A percentile compares a stretch with the other conserved stretches of the same genome.
Evolutionary conservation across 2,888 invertebrate genomes (phyloP).

Genomic region (Oligia strigilis): DNA sequence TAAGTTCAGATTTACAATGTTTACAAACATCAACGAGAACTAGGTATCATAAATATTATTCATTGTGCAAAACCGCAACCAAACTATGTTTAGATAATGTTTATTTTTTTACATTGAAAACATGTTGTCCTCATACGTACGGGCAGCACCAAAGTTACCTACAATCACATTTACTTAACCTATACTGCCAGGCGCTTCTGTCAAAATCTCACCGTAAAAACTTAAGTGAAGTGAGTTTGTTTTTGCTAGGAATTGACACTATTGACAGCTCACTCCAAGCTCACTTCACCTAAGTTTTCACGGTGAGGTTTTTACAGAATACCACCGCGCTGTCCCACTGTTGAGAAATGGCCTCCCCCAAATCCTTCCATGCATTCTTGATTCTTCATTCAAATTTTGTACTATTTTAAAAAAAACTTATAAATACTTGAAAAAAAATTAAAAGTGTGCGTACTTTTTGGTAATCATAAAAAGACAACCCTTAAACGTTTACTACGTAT

Average conservation of each 20-base stretch:
- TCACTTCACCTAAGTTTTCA: no score
- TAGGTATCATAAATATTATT: conserved; percentile 37
- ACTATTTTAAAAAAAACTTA: neutral
- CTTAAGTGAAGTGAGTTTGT: no score
- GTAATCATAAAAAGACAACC: no score
- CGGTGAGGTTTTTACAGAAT: no score
- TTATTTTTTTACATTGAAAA: conserved; percentile 30
- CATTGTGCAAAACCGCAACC: conserved; percentile 37
- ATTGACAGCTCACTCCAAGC: no score
- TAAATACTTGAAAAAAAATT: neutral
- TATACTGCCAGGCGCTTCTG: no score
- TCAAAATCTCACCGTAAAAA: no score
- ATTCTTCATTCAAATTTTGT: no score
- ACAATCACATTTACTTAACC: no score
- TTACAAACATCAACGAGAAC: conserved; percentile 26
- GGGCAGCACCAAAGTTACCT: neutral
- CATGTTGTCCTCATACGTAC: conserved; percentile 21
- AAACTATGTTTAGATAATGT: conserved; percentile 27
- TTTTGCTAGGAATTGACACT: no score
- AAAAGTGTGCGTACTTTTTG: neutral
- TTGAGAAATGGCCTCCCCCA: neutral
- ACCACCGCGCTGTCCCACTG: no score
- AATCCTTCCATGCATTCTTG: neutral
- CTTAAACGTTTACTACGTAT: neutral
- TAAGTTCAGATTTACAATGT: conserved; percentile 35